Evolutionary conservation across 92 coral and sea anemone species (phyloP).

Genomic region (Blastomussa wellsi): DNA sequence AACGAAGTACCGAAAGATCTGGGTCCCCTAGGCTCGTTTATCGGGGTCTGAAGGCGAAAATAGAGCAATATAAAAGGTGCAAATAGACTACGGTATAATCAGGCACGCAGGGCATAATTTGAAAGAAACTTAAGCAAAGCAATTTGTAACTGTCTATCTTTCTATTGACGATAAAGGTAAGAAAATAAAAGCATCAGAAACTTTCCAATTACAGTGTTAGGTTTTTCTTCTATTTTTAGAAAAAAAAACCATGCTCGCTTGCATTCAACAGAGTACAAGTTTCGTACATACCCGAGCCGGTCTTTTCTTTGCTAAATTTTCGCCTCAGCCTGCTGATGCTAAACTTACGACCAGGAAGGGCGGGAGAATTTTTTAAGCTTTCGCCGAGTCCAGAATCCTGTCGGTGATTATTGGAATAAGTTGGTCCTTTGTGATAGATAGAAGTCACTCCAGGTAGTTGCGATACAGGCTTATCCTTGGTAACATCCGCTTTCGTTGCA

Average conservation of each 20-base stretch:
- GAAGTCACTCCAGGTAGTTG: conserved; percentile 33
- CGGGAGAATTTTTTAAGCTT: conserved; percentile 3
- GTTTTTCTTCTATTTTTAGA: background rate
- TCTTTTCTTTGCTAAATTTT: conserved; percentile 30
- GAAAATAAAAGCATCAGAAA: background rate
- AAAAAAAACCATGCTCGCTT: background rate
- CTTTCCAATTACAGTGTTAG: background rate
- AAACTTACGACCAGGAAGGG: conserved; percentile 2
- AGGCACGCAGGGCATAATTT: no score
- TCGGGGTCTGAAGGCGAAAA: no score
- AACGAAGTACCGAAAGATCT: no score
- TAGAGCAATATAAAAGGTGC: no score
- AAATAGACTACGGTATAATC: no score
- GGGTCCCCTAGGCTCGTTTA: no score
- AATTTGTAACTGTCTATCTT: no score
- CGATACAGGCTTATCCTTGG: background rate
- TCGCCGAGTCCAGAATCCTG: conserved; percentile 56
- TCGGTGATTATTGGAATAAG: background rate
- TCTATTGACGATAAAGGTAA: background rate
- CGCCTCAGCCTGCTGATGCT: conserved; percentile 13
- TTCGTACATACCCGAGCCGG: conserved; percentile 17
- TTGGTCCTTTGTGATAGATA: conserved; percentile 31
- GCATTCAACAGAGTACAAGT: background rate
- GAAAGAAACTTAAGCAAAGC: no score
- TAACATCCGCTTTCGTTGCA: background rate